Evolutionary conservation across 1,140 invertebrate species (phyloP).

Genomic region (Brachionus manjavacas): DNA sequence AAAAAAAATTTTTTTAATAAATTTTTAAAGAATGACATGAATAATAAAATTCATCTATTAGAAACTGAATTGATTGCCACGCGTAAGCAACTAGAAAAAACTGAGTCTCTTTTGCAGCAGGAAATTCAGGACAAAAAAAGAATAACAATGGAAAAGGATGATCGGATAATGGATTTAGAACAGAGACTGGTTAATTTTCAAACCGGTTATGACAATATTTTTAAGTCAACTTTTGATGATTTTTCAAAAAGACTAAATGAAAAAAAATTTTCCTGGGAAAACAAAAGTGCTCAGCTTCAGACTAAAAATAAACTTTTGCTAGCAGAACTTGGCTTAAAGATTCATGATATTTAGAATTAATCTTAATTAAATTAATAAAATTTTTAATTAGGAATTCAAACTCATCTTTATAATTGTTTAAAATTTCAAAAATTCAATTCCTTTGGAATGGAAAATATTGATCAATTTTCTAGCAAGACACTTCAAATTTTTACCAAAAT

Average conservation of each 20-base stretch:
- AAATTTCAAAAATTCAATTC: no score
- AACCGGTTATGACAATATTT: constrained; percentile 6
- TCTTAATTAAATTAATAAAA: neutral
- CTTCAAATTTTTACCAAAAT: no score
- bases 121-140: neutral
- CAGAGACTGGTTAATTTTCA: neutral
- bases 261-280: neutral
- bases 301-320: constrained; percentile 17
- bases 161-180: constrained; percentile 9
- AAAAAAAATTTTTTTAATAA: neutral
- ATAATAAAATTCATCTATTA: constrained; percentile 17
- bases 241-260: neutral
- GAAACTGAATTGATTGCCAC: constrained; percentile 19
- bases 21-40: constrained; percentile 30
- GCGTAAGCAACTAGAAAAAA: constrained; percentile 6
- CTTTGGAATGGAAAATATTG: no score
- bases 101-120: neutral
- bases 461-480: no score
- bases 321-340: constrained; percentile 39
- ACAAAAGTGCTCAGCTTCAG: constrained; percentile 25
- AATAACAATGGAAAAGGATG: constrained; percentile 34
- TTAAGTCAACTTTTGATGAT: constrained; percentile 8
- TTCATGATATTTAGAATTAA: constrained; percentile 27
- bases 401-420: neutral
- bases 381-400: neutral